Base-by-base conservation (phyloP, 1,140 invertebrate genomes). In the Calliopsis andreniformis region DNA sequence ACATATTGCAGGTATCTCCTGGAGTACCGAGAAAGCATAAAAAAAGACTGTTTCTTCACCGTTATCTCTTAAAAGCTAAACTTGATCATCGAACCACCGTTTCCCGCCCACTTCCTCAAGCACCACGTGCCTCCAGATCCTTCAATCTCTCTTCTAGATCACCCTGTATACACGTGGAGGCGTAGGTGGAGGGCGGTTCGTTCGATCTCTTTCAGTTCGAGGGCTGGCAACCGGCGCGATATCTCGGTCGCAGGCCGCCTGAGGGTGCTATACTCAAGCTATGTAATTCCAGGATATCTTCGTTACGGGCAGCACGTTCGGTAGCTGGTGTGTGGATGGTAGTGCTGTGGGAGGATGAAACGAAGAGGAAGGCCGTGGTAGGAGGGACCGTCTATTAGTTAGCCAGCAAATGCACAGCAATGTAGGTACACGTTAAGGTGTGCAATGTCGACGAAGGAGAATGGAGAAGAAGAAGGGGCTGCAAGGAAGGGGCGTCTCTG, bases 281-380 rank as follows among this genome's bases (percentile, higher is more conserved):
- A 78, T 77, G 78, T 84, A 87, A 82, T 82, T 80, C 67, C 67
- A 59, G 45, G 58, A 78, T 71, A 82, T 80, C 77, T 85, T 88
- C 80, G 85, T 88, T 87, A 86, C 81, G 71, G 64, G 67, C 67
- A 30, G 49, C 28, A 35, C 32, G 47, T 51, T 63, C 69, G 69
- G 69, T 63, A 71, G 58, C 69, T 45, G 55, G 2, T 32, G 14
- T 35, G 58, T 51, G 10, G 45, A 18, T 39, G 56, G 7, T 20
- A 43, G 30, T 25, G 56, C 16, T 6, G 35, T 12, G 14, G 42
- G 18, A 62, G 32, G 58, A 35, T n/a, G 56, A 28, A 51, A 71
- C 39, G 47, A 51, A 63, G 43, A 75, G 53, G 28, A 53, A 55
- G 51, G 47, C 28, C 25, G 12, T 2, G 25, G 45, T 2, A 53